Base-by-base conservation (phyloP, 2,113 vertebrate species). In the Toxostoma redivivum region DNA sequence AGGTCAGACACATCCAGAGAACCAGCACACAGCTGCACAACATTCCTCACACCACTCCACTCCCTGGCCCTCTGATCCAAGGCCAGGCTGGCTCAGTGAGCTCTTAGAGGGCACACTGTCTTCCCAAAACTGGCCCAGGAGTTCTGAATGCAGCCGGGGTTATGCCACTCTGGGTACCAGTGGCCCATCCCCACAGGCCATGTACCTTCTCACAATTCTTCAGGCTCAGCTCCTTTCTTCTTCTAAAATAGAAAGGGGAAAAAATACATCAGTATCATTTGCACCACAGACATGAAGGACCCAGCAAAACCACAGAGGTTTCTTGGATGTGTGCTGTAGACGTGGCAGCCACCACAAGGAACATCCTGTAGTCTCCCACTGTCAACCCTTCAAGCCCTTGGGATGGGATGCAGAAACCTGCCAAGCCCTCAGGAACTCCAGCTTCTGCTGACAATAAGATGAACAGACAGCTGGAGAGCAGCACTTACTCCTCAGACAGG, bases 181-280 rank as follows among this genome's bases (percentile, higher is more conserved):
- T 27, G 71, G 87, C 65, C 9, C 66, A 48, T 62, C 70, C 82
- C 88, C 90, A 81, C 44, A 21, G 92, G 90, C 76, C 90, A 21
- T 90, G 86, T 94, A 96, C 96, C 95, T 97, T 94, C 88, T 96
- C 88, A 94, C 88, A 95, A 8, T 90, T 65, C 88, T 90, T 93
- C 93, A 28, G 86, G 48, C 37, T 96, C 82, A 53, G 90, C 48
- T 83, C 53, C 57, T 88, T 96, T 97, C 96, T 97, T 97, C 92
- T 96, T 97, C 95, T 97, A 65, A 33, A 90, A 88, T 23, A 30
- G 17, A 88, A 95, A 78, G 14, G 42, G 37, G 30, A n/a, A 9
- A 79, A 83, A 92, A 77, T 14, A 18, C 37, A 38, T 94, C 57
- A 94, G 54, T 13, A 19, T 85, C 22, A 37, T 30, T 35, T 25